phyloP scores from a whole-genome alignment of 53 echinoderm and acorn worm species.

The Arbacia lixula region DNA sequence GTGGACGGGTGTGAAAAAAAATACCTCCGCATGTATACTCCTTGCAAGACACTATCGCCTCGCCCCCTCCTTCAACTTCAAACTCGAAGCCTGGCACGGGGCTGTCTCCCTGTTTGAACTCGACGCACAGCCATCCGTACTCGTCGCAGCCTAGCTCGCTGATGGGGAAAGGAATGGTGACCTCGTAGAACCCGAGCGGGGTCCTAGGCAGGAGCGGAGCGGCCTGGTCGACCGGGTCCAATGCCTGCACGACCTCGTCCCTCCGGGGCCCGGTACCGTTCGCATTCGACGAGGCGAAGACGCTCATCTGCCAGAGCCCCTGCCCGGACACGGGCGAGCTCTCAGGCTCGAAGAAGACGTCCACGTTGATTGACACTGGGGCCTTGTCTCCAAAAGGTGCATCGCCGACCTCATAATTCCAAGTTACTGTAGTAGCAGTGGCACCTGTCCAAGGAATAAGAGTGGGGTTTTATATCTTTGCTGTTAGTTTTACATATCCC shows the following conservation, averaged over 20 bases:
- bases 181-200: conserved; percentile 66
- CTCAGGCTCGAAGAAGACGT: conserved; percentile 57
- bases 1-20: too few species aligned
- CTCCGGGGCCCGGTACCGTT: conserved; percentile 69
- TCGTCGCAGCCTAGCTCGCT: conserved; percentile 77
- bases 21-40: conserved; percentile 77
- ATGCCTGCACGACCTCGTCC: conserved; percentile 71
- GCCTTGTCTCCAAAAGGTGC: conserved; percentile 44
- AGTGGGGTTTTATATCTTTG: too few species aligned
- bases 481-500: too few species aligned
- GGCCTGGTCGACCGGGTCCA: conserved; percentile 64
- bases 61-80: conserved; percentile 64
- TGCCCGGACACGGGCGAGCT: conserved; percentile 70
- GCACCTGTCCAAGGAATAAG: conserved; percentile 41
- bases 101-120: conserved; percentile 76
- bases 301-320: conserved; percentile 77
- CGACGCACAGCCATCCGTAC: conserved; percentile 78
- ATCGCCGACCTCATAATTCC: not conserved
- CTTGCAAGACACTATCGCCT: conserved; percentile 79
- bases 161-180: conserved; percentile 65
- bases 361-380: conserved; percentile 62
- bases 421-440: conserved; percentile 17
- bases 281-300: conserved; percentile 66
- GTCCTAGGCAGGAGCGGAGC: conserved; percentile 61
- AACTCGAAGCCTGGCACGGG: conserved; percentile 76